These are phyloP conservation scores for Cryptoleucopteryx plumbea DNA, from an alignment of 2,113 vertebrate species.

Conservation along the genomic window DNA sequence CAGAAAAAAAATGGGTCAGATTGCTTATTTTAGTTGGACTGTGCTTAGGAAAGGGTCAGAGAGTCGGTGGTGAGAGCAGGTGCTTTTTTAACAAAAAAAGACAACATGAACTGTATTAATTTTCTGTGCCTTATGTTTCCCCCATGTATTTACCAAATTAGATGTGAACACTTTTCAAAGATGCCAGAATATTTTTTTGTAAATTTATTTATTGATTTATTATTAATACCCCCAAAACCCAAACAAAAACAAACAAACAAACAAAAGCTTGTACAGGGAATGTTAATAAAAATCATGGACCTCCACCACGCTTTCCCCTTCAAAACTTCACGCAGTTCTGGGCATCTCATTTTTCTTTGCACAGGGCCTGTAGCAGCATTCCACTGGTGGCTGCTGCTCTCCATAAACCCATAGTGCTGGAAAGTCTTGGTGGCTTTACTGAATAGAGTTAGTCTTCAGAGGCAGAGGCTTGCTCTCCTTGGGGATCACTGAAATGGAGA, in stretches of 20 bases:
- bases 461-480: neutral
- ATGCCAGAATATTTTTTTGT: neutral
- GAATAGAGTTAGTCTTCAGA: neutral
- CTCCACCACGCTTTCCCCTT: neutral
- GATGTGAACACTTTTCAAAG: neutral
- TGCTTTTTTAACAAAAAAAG: neutral
- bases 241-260: too few species aligned
- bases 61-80: neutral
- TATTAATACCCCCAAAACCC: neutral
- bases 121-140: neutral
- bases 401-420: neutral
- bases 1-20: neutral
- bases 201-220: neutral
- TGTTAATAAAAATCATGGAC: neutral
- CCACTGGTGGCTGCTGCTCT: neutral
- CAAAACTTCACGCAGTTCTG: neutral
- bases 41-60: neutral
- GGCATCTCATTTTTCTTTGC: neutral
- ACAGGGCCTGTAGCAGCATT: neutral
- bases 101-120: neutral
- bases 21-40: neutral
- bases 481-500: rapidly evolving
- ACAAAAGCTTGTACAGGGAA: too few species aligned
- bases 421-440: neutral
- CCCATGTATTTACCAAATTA: neutral